Evolutionary conservation across 2,113 vertebrate species (phyloP).

Genomic region (Gorsachius goisagi): DNA sequence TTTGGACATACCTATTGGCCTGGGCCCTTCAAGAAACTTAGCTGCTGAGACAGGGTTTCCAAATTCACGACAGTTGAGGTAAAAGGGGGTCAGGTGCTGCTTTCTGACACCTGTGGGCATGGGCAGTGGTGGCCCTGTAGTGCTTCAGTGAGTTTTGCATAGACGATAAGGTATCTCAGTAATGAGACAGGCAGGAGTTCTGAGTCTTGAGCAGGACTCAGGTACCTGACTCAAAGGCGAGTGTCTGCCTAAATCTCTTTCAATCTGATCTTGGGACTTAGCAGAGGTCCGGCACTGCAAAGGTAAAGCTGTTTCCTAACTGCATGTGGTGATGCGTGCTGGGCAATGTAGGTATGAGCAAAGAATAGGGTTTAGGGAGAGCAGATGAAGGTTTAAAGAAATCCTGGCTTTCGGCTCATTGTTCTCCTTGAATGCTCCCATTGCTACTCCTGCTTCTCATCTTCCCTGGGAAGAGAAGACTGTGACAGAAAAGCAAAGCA

Average conservation of each 20-base stretch:
- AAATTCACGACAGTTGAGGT: neutral
- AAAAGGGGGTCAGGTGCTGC: neutral
- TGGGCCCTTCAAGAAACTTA: neutral
- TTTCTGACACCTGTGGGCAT: neutral
- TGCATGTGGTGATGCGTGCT: fast-evolving
- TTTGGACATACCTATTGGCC: neutral
- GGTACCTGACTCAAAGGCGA: neutral
- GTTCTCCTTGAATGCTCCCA: neutral
- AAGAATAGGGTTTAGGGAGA: neutral
- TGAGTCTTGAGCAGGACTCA: neutral
- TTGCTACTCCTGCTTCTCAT: neutral
- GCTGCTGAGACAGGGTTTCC: neutral
- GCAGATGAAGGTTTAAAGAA: neutral
- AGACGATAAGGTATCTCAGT: neutral
- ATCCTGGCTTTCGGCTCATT: neutral
- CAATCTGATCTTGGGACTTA: neutral
- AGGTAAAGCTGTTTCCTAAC: neutral
- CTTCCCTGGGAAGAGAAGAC: neutral
- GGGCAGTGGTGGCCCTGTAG: neutral
- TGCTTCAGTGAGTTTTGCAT: neutral
- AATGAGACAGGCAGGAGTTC: neutral
- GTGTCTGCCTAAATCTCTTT: neutral
- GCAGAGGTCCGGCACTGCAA: neutral
- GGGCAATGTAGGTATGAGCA: neutral
- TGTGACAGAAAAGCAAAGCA: neutral